A percentile compares a stretch with the other conserved stretches of the same genome.
Evolutionary conservation across 2,888 invertebrate species (phyloP).

Genomic region (Chrysotoxum bicinctum): DNA sequence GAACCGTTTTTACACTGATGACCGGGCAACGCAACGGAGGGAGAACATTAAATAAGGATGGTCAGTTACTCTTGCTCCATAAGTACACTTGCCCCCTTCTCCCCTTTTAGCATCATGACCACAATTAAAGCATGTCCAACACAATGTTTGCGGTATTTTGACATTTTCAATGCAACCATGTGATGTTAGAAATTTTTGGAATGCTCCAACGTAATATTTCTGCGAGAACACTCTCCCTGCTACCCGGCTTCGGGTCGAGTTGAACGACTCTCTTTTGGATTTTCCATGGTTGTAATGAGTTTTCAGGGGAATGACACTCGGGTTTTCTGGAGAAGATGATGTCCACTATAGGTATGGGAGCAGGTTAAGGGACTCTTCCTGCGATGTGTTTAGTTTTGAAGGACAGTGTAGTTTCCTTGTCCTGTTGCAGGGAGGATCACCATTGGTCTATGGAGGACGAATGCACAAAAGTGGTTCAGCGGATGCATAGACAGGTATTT

Average conservation of each 20-base stretch:
- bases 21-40: slow-evolving; percentile 15
- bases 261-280: neutral
- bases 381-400: neutral
- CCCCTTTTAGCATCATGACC: slow-evolving; percentile 52
- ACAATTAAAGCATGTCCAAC: slow-evolving; percentile 72
- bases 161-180: slow-evolving; percentile 64
- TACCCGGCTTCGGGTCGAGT: neutral
- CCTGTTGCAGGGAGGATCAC: neutral
- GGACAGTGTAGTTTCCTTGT: neutral
- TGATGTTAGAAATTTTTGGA: slow-evolving; percentile 50
- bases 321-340: slow-evolving; percentile 11
- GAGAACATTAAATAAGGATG: slow-evolving; percentile 28
- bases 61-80: neutral
- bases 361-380: neutral
- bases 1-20: slow-evolving; percentile 58
- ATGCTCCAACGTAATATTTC: slow-evolving; percentile 59
- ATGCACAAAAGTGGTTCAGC: slow-evolving; percentile 1
- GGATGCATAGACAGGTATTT: slow-evolving; percentile 41
- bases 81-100: neutral
- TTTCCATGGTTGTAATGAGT: neutral
- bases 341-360: neutral
- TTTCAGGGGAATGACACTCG: neutral
- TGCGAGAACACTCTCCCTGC: slow-evolving; percentile 38
- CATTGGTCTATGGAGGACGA: slow-evolving; percentile 1
- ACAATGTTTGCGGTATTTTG: slow-evolving; percentile 72